Percentiles rank a stretch among this genome's conserved stretches.
Conservation (phyloP, 2,797 vertebrate genomes). For the Myotis pilosus region DNA sequence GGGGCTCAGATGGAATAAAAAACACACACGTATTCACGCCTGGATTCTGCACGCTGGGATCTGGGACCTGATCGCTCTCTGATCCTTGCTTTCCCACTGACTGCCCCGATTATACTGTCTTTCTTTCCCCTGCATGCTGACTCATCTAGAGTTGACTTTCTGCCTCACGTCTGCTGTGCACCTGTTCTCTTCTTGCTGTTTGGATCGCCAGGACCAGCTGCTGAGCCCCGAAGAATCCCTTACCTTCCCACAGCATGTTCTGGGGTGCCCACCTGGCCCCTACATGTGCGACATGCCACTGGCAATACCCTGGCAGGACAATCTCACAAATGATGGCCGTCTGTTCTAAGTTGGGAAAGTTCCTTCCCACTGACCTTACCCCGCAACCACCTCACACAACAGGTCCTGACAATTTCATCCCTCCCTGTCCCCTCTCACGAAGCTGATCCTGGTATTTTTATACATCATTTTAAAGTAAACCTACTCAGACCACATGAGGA, state of each 20-base stretch:
- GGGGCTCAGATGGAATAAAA: neutral
- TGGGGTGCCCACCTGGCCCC: neutral
- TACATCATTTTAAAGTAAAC: neutral
- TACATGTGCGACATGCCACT: neutral
- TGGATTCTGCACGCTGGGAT: neutral
- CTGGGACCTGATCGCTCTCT: neutral
- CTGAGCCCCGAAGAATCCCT: neutral
- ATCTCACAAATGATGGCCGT: neutral
- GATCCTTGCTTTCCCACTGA: neutral
- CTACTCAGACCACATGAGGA: neutral
- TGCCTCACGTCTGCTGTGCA: neutral
- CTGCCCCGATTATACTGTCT: neutral
- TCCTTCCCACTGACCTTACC: neutral
- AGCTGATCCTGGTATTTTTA: neutral
- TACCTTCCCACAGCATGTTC: neutral
- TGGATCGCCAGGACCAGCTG: neutral
- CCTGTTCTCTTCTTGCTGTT: neutral
- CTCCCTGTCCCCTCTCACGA: neutral
- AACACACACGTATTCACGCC: fast-evolving
- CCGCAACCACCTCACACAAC: neutral
- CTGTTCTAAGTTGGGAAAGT: neutral
- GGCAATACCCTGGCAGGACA: neutral
- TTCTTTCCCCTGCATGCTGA: neutral
- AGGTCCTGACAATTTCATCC: neutral
- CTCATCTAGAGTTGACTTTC: neutral